Evolutionary conservation across 1,140 invertebrate species (phyloP).

Genomic region (Conus ventricosus): DNA sequence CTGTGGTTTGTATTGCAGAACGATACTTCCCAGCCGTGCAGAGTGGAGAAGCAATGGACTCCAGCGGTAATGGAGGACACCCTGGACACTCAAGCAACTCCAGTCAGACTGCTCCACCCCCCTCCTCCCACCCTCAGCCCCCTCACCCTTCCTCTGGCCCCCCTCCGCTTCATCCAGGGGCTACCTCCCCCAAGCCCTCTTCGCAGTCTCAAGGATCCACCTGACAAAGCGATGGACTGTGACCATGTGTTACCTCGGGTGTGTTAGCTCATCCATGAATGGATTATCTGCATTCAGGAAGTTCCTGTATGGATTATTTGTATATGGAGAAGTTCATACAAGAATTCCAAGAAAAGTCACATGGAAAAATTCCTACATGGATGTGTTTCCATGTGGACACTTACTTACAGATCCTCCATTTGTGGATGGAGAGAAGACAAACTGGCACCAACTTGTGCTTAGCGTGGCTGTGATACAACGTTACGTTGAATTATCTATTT

Average conservation of each 20-base stretch:
- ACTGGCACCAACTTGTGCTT: constrained; percentile 39
- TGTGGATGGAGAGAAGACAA: constrained; percentile 29
- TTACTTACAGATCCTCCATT: neutral
- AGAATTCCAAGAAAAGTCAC: neutral
- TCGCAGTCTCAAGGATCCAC: constrained; percentile 34
- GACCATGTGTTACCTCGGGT: constrained; percentile 33
- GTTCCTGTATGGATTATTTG: constrained; percentile 20
- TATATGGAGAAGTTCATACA: constrained; percentile 4
- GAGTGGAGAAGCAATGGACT: constrained; percentile 62
- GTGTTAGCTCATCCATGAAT: constrained; percentile 16
- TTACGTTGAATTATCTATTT: constrained; percentile 14
- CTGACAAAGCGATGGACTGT: constrained; percentile 15
- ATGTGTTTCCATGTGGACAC: neutral
- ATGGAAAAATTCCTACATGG: neutral
- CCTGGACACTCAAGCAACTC: constrained; percentile 7
- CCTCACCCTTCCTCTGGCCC: neutral
- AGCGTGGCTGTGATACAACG: constrained; percentile 31
- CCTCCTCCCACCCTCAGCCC: constrained; percentile 4
- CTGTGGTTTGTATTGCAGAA: constrained; percentile 56
- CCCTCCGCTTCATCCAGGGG: neutral
- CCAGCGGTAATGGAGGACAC: neutral
- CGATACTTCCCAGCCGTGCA: constrained; percentile 66
- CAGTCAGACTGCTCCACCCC: constrained; percentile 18
- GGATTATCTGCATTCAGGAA: constrained; percentile 9
- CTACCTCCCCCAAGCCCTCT: constrained; percentile 23